Evolutionary conservation across 2,113 vertebrate species (phyloP), one percentile per base, ranked within the genome.

Genomic region (Dasyurus viverrinus): DNA sequence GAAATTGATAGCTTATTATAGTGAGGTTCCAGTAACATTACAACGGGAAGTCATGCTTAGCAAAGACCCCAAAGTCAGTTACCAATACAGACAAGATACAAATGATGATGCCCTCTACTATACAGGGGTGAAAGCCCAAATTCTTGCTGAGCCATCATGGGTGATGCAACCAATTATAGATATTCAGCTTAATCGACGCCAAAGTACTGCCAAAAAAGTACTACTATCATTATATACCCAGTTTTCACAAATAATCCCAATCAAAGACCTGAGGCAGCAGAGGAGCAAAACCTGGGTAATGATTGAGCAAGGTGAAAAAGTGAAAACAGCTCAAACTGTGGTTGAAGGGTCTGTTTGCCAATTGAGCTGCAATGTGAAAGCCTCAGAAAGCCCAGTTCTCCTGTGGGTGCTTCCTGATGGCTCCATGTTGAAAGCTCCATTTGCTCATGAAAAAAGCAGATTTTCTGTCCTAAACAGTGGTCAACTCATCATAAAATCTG

Each of bases 1-100:
- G 99, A 99, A 99, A 47, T 98, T 99, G 6, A 99, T 99, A 23
- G 99, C 99, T 0, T 99, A 99, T 93, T 99, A 99, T 95, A 99
- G 99, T 76, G 99, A 98, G 90, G 98, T 99, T 0, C 99, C 99
- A 2, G 99, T 99, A 9, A 99, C 98, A 54, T 96, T 99, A 91
- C 97, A 98, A 95, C 98, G 98, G 4, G 99, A 98, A 3, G 0
- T 91, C 3, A 89, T 98, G 97, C 97, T 98, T 48, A 97, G 94
- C 90, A 96, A 97, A 54, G 98, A 99, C 1, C 98, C 99, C 68
- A 96, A 98, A 53, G 90, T 96, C 25, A 98, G 97, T 53, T 99
- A 98, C 91, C 97, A 89, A 24, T 99, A 99, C 94, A 98, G 94
- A 26, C 99, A 99, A 95, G 98, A 99, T 27, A 94, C 98, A 0